Conservation (phyloP, 2,113 vertebrate species). For the Chaetodon trifascialis region DNA sequence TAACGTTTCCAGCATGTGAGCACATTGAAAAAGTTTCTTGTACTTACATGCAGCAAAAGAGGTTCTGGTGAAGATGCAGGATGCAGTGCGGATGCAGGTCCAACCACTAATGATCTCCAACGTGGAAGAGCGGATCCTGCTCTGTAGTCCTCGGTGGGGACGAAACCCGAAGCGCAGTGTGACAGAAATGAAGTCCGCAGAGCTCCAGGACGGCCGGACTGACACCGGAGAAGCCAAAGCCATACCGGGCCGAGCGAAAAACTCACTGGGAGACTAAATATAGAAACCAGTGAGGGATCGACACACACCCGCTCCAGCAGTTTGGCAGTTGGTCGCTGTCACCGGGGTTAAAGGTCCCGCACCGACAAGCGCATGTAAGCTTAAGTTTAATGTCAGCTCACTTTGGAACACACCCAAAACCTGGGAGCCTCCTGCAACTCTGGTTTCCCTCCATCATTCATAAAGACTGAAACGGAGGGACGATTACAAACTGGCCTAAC, state of each 20-base stretch:
- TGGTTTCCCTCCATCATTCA: not conserved
- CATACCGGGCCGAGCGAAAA: slow-evolving; percentile 27
- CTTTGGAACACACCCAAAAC: not conserved
- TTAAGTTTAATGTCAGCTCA: slow-evolving; percentile 23
- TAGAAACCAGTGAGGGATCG: slow-evolving; percentile 59
- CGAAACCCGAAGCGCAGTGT: slow-evolving; percentile 49
- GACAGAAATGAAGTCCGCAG: slow-evolving; percentile 51
- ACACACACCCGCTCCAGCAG: slow-evolving; percentile 3
- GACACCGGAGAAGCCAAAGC: slow-evolving; percentile 66
- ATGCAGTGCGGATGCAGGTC: slow-evolving; percentile 13
- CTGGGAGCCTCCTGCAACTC: not conserved
- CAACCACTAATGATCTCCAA: not conserved
- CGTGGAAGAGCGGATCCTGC: slow-evolving; percentile 5
- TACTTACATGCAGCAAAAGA: slow-evolving; percentile 57
- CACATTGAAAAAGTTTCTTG: not conserved
- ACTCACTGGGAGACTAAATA: slow-evolving; percentile 61
- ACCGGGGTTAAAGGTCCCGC: slow-evolving; percentile 35
- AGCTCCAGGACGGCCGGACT: slow-evolving; percentile 45
- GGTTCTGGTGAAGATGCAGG: not conserved
- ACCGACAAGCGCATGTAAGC: not conserved
- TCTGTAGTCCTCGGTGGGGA: slow-evolving; percentile 17
- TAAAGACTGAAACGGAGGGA: not conserved
- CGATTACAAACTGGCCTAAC: not conserved
- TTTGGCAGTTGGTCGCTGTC: slow-evolving; percentile 31
- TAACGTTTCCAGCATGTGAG: not conserved